Percentiles rank a stretch among this genome's conserved stretches.
These are phyloP conservation scores for Chrysaora quinquecirrha DNA, from an alignment of 30 jellyfish, hydroid and myxozoan genomes.

Conservation along the genomic window DNA sequence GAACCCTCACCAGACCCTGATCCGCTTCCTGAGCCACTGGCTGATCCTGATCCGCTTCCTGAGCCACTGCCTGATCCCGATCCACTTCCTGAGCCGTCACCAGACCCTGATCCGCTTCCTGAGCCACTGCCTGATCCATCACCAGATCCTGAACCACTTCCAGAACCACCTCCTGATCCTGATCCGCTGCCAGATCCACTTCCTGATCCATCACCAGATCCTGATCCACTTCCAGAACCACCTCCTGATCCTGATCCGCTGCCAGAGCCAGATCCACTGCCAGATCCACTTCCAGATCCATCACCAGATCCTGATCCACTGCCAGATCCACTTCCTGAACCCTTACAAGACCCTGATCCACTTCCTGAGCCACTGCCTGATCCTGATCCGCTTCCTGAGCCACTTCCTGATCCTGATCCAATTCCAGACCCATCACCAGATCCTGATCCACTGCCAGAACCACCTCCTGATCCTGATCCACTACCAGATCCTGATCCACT, in stretches of 20 bases:
- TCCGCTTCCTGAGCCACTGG: too few relatives aligned
- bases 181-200: slow-evolving; percentile 9
- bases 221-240: slow-evolving; percentile 45
- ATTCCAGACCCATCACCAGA: slow-evolving; percentile 18
- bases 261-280: slow-evolving; percentile 31
- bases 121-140: background rate
- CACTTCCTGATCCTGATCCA: slow-evolving; percentile 47
- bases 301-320: background rate
- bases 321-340: background rate
- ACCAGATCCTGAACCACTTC: slow-evolving; percentile 15
- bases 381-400: slow-evolving; percentile 14
- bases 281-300: slow-evolving; percentile 17
- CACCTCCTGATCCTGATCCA: slow-evolving; percentile 19
- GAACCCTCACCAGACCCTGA: background rate
- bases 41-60: too few relatives aligned
- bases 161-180: slow-evolving; percentile 22
- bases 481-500: slow-evolving; percentile 5
- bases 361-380: background rate
- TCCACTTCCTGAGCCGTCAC: background rate
- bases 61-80: too few relatives aligned
- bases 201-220: slow-evolving; percentile 26
- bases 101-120: slow-evolving; percentile 12
- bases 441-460: too few relatives aligned
- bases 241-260: slow-evolving; percentile 32
- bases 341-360: background rate